These are phyloP conservation scores for Metellina segmentata DNA, from an alignment of 2,888 invertebrate genomes.

Conservation along the genomic window DNA sequence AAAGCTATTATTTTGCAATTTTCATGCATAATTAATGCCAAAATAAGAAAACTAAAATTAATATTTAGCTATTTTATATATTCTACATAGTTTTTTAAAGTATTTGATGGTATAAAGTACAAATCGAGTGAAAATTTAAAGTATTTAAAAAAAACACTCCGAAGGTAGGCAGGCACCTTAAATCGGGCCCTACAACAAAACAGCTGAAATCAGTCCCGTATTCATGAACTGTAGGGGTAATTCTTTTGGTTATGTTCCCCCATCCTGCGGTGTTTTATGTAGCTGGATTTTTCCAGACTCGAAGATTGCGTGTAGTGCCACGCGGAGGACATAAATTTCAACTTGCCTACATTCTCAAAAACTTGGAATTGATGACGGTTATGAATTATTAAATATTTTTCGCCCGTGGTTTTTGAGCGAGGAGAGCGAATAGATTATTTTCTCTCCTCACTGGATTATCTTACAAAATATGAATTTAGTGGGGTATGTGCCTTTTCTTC, in stretches of 20 bases:
- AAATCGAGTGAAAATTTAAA: no score
- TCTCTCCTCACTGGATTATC: not conserved
- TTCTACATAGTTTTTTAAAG: no score
- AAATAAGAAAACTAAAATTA: no score
- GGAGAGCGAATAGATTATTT: not conserved
- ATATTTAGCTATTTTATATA: no score
- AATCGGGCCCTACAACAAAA: not conserved
- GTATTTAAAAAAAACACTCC: no score
- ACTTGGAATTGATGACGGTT: not conserved
- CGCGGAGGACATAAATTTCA: not conserved
- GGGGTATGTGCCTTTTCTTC: not conserved
- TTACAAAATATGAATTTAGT: slow-evolving; percentile 1
- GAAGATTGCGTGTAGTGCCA: not conserved
- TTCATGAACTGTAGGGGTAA: not conserved
- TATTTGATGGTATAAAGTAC: no score
- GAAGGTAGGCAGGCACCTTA: no score
- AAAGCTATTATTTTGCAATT: no score
- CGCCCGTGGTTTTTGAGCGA: not conserved
- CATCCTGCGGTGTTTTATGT: not conserved
- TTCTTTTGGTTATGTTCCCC: not conserved
- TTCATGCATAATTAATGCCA: no score
- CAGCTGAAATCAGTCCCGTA: not conserved
- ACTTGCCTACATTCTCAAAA: not conserved
- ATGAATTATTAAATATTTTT: slow-evolving; percentile 13
- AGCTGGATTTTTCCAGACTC: not conserved